Evolutionary conservation across 2,888 invertebrate species (phyloP), one percentile per base, ranked within the genome.

Genomic region (Archips crataeganus): DNA sequence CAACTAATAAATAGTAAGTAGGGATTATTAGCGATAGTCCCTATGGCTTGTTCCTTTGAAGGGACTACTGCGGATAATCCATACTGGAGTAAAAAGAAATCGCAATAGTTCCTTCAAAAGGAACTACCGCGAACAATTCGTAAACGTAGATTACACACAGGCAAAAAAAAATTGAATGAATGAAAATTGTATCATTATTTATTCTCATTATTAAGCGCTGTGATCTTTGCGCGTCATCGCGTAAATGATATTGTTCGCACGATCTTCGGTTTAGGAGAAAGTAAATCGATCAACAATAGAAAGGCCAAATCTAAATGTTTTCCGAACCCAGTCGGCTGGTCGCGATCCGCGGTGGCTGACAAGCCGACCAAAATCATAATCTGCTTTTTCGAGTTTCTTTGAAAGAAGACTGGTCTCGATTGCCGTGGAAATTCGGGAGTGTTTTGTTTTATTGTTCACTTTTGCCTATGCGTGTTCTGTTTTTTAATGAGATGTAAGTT

Each of bases 251-350:
- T 61, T 74, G 64, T 57, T 60, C 65, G 65, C 74, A 74, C 74
- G 74, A 64, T 32, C 42, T 34, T 51, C 51, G 49, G 23, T 73
- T 74, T 74, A 64, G 74, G 74, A 74, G 74, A 74, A 74, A 74
- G 74, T 65, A 51, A 45, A 74, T 74, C 39, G 74, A 61, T 74
- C 54, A 62, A n/a, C 36, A 64, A 74, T 74, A 74, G 73, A 73
- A 73, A 73, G 73, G 73, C 66, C 62, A 67, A 51, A 66, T 57
- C 36, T 63, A 36, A 67, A 51, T 54, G 36, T 57, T 63, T 45
- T 62, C 23, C 23, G 45, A 36, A 63, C 47, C 32, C 72, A 72
- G 67, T 68, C 57, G 67, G 67, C 62, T 47, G 15, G 71, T 57
- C 67, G 72, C 72, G 57, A 36, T 32, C 51, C 65, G 67, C 32